Percentiles rank a stretch among this genome's conserved stretches.
Evolutionary conservation across 2,113 vertebrate species (phyloP).

Genomic region (Polypterus bichir): DNA sequence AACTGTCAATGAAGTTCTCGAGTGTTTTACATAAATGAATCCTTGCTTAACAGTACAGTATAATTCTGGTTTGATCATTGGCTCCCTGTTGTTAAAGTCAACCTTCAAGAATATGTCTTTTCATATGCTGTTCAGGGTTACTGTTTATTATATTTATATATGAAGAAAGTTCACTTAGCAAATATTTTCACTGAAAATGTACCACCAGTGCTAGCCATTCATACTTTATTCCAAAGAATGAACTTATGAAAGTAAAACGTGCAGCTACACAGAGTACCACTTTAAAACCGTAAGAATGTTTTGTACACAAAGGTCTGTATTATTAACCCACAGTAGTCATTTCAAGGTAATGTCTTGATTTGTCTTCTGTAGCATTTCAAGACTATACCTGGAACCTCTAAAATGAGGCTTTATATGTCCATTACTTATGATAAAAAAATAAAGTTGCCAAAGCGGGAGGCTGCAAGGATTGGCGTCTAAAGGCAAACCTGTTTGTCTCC

Average conservation of each 20-base stretch:
- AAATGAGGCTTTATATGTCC: slow-evolving; percentile 17
- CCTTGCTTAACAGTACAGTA: too few relatives aligned
- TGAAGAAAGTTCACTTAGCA: not conserved
- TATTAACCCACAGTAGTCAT: slow-evolving; percentile 61
- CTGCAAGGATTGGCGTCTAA: slow-evolving; percentile 8
- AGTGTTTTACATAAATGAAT: too few relatives aligned
- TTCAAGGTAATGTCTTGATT: slow-evolving; percentile 14
- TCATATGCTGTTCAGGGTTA: too few relatives aligned
- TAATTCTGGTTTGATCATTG: too few relatives aligned
- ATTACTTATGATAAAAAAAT: slow-evolving; percentile 4
- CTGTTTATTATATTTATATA: not conserved
- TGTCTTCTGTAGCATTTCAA: slow-evolving; percentile 6
- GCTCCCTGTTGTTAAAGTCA: too few relatives aligned
- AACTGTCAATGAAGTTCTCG: too few relatives aligned
- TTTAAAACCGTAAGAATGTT: slow-evolving; percentile 54
- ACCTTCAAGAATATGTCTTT: too few relatives aligned
- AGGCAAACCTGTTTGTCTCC: slow-evolving; percentile 2
- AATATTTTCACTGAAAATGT: slow-evolving; percentile 37
- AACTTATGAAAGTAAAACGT: slow-evolving; percentile 39
- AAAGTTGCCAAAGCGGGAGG: slow-evolving; percentile 6
- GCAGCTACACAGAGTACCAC: slow-evolving; percentile 72
- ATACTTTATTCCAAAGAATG: slow-evolving; percentile 55
- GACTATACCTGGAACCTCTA: slow-evolving; percentile 19
- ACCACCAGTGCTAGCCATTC: slow-evolving; percentile 66
- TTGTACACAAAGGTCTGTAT: slow-evolving; percentile 58